Evolutionary conservation across 2,888 invertebrate genomes (phyloP).

Genomic region (Kryphioiulus occultus): DNA sequence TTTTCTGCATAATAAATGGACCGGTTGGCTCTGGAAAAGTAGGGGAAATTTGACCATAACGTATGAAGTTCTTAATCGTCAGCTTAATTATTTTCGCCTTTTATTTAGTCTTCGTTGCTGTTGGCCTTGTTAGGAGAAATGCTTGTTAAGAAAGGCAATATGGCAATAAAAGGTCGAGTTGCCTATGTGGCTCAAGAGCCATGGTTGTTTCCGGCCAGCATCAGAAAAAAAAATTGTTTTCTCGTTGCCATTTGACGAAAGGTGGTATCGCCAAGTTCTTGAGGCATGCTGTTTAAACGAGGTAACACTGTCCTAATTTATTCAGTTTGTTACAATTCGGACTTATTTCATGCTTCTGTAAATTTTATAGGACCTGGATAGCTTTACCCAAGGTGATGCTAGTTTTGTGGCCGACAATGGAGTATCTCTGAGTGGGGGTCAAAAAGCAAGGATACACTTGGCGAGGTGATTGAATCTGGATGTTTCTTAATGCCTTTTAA

Average conservation of each 20-base stretch:
- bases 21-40: conserved; percentile 50
- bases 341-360: neutral
- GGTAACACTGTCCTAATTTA: neutral
- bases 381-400: conserved; percentile 64
- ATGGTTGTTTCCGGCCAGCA: conserved; percentile 77
- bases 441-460: conserved; percentile 67
- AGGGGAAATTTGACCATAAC: too few species aligned
- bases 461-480: conserved; percentile 59
- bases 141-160: conserved; percentile 69
- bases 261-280: conserved; percentile 66
- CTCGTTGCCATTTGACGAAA: conserved; percentile 72
- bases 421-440: conserved; percentile 67
- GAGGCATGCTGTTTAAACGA: conserved; percentile 60
- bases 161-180: conserved; percentile 70
- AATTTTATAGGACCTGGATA: conserved; percentile 37
- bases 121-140: conserved; percentile 76
- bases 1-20: conserved; percentile 39
- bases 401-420: conserved; percentile 68
- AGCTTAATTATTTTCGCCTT: too few species aligned
- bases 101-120: conserved; percentile 60
- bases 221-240: conserved; percentile 93
- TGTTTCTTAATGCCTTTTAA: too few species aligned
- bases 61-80: too few species aligned
- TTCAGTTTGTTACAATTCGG: neutral
- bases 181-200: conserved; percentile 75